Base-by-base conservation (phyloP, 2,888 invertebrate genomes). In the Eupeodes latifasciatus region DNA sequence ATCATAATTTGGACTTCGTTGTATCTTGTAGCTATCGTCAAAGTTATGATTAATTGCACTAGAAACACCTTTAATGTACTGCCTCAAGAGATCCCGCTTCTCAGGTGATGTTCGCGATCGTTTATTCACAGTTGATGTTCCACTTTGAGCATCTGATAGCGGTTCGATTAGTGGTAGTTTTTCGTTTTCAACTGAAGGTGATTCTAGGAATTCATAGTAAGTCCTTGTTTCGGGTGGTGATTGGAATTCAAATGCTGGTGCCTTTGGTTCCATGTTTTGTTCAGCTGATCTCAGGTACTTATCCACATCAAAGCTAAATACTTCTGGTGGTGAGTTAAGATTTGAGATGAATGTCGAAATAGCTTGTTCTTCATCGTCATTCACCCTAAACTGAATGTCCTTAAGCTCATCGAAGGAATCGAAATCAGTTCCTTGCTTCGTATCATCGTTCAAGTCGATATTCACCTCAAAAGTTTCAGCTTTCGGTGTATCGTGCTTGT, bases 251-350 rank as follows among this genome's bases (percentile, higher is more conserved):
- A 72, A 57, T 51, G 72, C 78, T 0, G 59, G 16, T 11, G 55
- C 19, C 27, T 76, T 72, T 5, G 80, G 77, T 44, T 84, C 71
- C 53, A 71, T 64, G 5, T 62, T n/a, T n/a, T 47, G 16, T 16
- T 80, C 44, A 12, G 76, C 72, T 3, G 89, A 84, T 14, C 88
- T 83, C 0, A 91, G 72, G 71, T 79, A 91, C 61, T 90, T 88
- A 16, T 91, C 90, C 5, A 90, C 89, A 67, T 91, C 90, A 34
- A 91, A 91, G 69, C 76, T 89, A 51, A 91, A 91, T 0, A 90
- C 44, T 79, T 91, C 90, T 16, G 90, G 90, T n/a, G 90, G 90
- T 34, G 89, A 79, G 57, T 90, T 90, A 0, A 91, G 67, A 76
- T 87, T 89, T 64, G 86, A 69, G 16, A 91, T 89, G 81, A 91